Base-by-base conservation (phyloP, 1,140 invertebrate genomes). In the Mamestra configurata region DNA sequence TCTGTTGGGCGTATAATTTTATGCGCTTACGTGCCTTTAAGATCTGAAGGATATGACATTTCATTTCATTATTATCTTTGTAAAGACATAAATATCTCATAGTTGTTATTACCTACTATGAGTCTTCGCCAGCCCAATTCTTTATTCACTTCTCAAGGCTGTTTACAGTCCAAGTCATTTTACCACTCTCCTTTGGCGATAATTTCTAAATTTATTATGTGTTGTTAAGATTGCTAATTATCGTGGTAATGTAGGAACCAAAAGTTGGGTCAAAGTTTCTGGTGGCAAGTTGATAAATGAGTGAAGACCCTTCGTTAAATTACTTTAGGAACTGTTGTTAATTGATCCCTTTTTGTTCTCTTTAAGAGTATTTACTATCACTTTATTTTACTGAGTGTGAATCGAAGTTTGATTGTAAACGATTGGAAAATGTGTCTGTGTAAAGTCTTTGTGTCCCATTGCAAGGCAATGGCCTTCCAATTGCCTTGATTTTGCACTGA, bases 271-370 rank as follows among this genome's bases (percentile, higher is more conserved):
- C 24, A n/a, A 59, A 59, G 15, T 31, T 59, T 31, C 4, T 27
- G 55, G 55, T 59, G 24, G 18, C 11, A 18, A 43, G 10, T 46
- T 68, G 37, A 68, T 68, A 68, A 68, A 68, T 68, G 37, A 68
- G 20, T 24, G 18, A 24, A n/a, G 10, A 46, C 64, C 61, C 37
- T 68, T 37, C 15, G 35, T 68, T 68, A 68, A 68, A 68, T 68
- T 68, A 68, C 64, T 68, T 46, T 22, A 13, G 37, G 24, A 66
- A 46, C 64, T 43, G 64, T 46, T 68, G 64, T 43, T 68, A 68
- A 68, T 68, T 43, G 64, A 46, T 43, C 64, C 37, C 18, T 22
- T 68, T 68, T n/a, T n/a, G 11, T 66, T 66, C 64, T 40, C 20
- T 43, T 43, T 46, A 15, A 43, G 10, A 5, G 37, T 68, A 43